Percentiles rank a stretch among this genome's conserved stretches.
Conservation (phyloP, 2,113 vertebrate species). For the Vicugna pacos region DNA sequence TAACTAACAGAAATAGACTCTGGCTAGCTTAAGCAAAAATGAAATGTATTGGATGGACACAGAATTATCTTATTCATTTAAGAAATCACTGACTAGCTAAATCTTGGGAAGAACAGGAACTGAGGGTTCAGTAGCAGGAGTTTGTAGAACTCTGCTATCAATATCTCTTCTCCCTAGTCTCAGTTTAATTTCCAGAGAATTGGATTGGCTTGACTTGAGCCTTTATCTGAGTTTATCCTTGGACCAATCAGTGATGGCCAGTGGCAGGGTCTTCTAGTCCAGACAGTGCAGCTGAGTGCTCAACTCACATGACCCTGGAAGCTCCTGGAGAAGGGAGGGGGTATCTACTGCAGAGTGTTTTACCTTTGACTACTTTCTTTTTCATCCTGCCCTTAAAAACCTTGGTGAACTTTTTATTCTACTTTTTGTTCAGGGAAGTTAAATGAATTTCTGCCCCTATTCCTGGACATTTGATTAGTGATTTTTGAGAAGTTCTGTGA, state of each 20-base stretch:
- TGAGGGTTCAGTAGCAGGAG: not conserved
- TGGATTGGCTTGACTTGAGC: not conserved
- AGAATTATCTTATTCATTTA: not conserved
- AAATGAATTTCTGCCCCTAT: not conserved
- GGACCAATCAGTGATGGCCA: not conserved
- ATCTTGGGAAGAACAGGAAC: not conserved
- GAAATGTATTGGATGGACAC: not conserved
- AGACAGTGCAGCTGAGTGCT: not conserved
- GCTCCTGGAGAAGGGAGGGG: not conserved
- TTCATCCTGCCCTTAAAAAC: not conserved
- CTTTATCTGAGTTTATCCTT: not conserved
- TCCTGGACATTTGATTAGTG: not conserved
- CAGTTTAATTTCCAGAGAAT: not conserved
- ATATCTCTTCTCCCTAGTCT: not conserved
- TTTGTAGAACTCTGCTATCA: not conserved
- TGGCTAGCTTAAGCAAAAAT: not conserved
- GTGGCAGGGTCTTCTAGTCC: not conserved
- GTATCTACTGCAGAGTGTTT: not conserved
- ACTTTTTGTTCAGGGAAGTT: not conserved
- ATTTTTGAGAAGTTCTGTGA: constrained; percentile 43
- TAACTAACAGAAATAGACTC: constrained; percentile 4
- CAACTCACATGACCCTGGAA: too few relatives aligned
- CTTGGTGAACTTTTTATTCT: not conserved
- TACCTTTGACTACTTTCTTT: constrained; percentile 9
- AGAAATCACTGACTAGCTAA: not conserved